Evolutionary conservation across 2,888 invertebrate genomes (phyloP).

Genomic region (Agapostemon virescens): DNA sequence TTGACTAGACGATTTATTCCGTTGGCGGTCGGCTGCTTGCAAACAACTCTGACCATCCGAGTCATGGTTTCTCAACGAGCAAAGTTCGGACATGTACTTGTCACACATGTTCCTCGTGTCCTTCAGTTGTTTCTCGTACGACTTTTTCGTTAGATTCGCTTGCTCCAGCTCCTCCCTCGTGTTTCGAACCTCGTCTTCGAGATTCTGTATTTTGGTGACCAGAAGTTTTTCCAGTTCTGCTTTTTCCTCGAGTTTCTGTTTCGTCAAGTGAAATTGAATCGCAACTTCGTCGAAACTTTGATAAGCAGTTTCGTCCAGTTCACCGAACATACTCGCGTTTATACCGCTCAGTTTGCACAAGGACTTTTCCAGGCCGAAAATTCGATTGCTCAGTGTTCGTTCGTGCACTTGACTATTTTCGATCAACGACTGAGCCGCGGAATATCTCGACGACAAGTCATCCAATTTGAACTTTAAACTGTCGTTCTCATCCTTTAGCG

Average conservation of each 20-base stretch:
- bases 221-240: conserved; percentile 81
- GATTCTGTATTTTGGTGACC: conserved; percentile 81
- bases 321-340: conserved; percentile 70
- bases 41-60: conserved; percentile 9
- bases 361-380: conserved; percentile 73
- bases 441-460: conserved; percentile 74
- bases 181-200: conserved; percentile 81
- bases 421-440: conserved; percentile 72
- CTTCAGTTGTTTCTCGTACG: conserved; percentile 77
- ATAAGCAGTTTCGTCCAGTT: conserved; percentile 76
- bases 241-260: conserved; percentile 76
- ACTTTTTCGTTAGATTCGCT: conserved; percentile 72
- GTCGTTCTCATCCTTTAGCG: conserved; percentile 73
- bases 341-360: conserved; percentile 73
- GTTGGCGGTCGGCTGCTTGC: neutral
- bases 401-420: conserved; percentile 74
- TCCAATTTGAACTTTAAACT: conserved; percentile 72
- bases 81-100: conserved; percentile 70
- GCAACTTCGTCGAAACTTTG: conserved; percentile 75
- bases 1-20: conserved; percentile 14
- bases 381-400: conserved; percentile 67
- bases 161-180: conserved; percentile 71
- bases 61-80: conserved; percentile 46
- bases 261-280: conserved; percentile 72
- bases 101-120: conserved; percentile 77